Base-by-base conservation (phyloP, 2,113 vertebrate genomes). In the Prinia subflava region DNA sequence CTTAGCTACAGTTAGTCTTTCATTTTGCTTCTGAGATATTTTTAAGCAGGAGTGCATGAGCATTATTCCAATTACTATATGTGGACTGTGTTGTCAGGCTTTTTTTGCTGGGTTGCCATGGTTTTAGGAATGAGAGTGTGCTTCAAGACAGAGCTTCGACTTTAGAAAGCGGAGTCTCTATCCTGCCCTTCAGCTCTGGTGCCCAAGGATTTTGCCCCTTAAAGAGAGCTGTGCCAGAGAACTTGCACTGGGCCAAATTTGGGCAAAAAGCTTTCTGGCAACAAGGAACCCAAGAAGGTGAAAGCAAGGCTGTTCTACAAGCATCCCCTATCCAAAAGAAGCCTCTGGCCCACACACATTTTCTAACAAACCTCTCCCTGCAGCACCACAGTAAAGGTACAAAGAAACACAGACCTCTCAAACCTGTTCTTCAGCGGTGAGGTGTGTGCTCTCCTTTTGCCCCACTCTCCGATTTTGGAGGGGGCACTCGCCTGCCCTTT, bases 381-480 rank as follows among this genome's bases (percentile, higher is more conserved):
- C 25, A 11, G 59, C n/a, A 83, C 49, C 9, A 1, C 19, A 42
- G 22, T 50, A 91, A 93, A 77, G 11, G 53, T 76, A 93, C 65
- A 92, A 93, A 94, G 49, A 90, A 89, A 84, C 69, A 88, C 79
- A 84, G 75, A 96, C 42, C 14, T 95, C 79, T 83, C 87, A 89
- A 76, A 94, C 64, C 49, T 87, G 78, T 68, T 86, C 35, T 39
- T 90, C 82, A 49, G 39, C 2, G 23, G 81, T 63, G 86, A 80
- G 25, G 33, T 56, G 78, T 24, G 3, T 3, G 3, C 18, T 88
- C n/a, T 89, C 27, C 59, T 80, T 88, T 74, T 44, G 35, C 55
- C 60, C n/a, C 83, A 35, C 74, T 87, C 94, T 86, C 33, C 2
- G 4, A 68, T 68, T 78, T 74, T 28, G 12, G 64, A 50, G 59